Percentiles rank a stretch among this genome's conserved stretches.
Evolutionary conservation across 2,797 vertebrate genomes (phyloP).

Genomic region (Intellagama lesueurii): DNA sequence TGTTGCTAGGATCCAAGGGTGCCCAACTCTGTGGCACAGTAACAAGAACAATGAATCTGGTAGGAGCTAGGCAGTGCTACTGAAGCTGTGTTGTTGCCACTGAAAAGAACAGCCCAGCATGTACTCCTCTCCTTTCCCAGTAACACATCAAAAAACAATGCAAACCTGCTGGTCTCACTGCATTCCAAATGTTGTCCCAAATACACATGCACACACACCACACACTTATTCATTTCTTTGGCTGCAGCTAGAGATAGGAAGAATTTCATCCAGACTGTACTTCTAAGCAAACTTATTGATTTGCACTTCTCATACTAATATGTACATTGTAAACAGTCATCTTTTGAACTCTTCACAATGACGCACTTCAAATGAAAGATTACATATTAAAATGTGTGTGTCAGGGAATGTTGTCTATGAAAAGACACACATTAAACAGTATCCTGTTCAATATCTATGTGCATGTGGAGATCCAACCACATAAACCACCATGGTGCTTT

Average conservation of each 20-base stretch:
- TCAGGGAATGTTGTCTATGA: background rate
- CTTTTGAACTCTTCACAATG: background rate
- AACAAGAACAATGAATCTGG: background rate
- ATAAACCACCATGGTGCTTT: no score
- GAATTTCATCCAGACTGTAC: background rate
- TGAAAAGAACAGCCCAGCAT: background rate
- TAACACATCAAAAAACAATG: background rate
- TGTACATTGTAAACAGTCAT: background rate
- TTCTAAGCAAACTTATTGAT: background rate
- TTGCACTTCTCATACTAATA: background rate
- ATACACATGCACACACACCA: background rate
- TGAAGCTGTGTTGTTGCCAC: background rate
- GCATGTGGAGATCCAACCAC: no score
- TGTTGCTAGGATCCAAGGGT: background rate
- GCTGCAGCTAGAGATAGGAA: background rate
- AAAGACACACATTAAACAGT: background rate
- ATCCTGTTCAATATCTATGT: background rate
- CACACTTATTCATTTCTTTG: background rate
- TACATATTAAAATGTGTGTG: background rate
- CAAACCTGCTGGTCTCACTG: background rate
- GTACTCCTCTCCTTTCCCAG: background rate
- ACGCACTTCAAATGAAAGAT: background rate
- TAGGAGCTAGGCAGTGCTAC: background rate
- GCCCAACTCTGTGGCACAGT: background rate
- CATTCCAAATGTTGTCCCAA: background rate